phyloP scores from a whole-genome alignment of 2,113 vertebrate species.

The Colinus virginianus region DNA sequence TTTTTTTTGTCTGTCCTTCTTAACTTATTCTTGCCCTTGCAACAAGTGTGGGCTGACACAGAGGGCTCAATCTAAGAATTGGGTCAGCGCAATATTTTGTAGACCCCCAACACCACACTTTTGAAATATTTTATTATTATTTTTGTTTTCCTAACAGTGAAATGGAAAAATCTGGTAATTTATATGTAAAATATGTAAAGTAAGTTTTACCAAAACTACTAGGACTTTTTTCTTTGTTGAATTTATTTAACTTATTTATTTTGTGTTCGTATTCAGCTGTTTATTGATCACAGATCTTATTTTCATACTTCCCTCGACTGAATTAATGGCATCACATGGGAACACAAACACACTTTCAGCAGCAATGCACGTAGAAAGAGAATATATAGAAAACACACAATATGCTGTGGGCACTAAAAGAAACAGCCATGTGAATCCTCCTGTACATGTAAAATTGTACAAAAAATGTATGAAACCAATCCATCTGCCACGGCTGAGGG shows the following conservation, averaged over 20 bases:
- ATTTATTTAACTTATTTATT: slow-evolving; percentile 86
- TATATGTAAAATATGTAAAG: slow-evolving; percentile 83
- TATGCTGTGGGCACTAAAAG: background rate
- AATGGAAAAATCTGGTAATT: slow-evolving; percentile 79
- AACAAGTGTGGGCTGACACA: slow-evolving; percentile 50
- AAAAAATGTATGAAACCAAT: background rate
- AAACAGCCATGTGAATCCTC: slow-evolving; percentile 1
- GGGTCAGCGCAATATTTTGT: slow-evolving; percentile 4
- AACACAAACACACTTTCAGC: slow-evolving; percentile 47
- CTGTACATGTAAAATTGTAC: background rate
- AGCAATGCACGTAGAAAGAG: slow-evolving; percentile 24
- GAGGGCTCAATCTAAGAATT: slow-evolving; percentile 65
- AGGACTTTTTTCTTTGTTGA: slow-evolving; percentile 64
- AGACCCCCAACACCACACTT: slow-evolving; percentile 69
- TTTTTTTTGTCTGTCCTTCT: slow-evolving; percentile 60
- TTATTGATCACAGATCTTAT: slow-evolving; percentile 69
- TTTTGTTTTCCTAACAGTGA: slow-evolving; percentile 72
- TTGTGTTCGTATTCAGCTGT: slow-evolving; percentile 73
- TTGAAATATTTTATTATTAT: slow-evolving; percentile 76
- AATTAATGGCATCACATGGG: slow-evolving; percentile 50
- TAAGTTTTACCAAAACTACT: slow-evolving; percentile 75
- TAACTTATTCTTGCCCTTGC: slow-evolving; percentile 71
- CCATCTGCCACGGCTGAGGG: slow-evolving; percentile 14
- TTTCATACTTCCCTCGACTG: slow-evolving; percentile 74
- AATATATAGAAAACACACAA: background rate